Conservation (phyloP, 2,113 vertebrate genomes). For the Nannobrachium achirus region DNA sequence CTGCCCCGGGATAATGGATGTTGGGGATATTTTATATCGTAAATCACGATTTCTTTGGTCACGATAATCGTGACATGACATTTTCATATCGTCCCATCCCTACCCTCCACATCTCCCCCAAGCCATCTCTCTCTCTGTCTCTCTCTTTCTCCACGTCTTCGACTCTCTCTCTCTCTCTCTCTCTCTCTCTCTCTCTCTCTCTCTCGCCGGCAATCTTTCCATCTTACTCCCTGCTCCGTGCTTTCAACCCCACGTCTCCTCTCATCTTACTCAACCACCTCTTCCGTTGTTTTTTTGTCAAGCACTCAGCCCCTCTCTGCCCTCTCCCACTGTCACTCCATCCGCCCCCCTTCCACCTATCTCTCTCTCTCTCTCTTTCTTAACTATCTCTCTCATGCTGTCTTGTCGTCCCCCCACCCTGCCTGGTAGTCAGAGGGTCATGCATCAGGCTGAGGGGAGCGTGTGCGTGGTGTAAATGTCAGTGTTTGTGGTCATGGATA, state of each 20-base stretch:
- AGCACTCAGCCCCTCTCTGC: neutral
- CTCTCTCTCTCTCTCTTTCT: constrained; percentile 29
- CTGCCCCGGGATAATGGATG: too few species aligned
- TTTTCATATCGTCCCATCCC: too few species aligned
- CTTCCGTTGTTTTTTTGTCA: too few species aligned
- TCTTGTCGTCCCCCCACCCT: too few species aligned
- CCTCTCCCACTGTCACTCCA: constrained; percentile 4
- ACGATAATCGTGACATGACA: too few species aligned
- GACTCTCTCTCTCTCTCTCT: neutral
- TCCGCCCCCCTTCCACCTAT: constrained; percentile 36
- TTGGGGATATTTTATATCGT: too few species aligned
- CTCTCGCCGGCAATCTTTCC: too few species aligned
- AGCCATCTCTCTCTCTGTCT: neutral
- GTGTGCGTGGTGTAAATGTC: constrained; percentile 71
- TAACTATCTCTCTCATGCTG: too few species aligned
- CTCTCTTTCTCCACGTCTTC: neutral
- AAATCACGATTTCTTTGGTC: too few species aligned
- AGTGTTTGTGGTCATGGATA: constrained; percentile 56
- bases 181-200: constrained; percentile 20
- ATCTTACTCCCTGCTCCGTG: too few species aligned
- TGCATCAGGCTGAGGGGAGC: constrained; percentile 47
- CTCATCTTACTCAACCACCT: too few species aligned
- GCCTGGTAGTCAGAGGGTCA: neutral
- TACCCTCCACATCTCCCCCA: neutral
- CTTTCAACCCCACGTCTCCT: too few species aligned